These are phyloP conservation scores for Spizaetus ornatus DNA, from an alignment of 2,113 vertebrate genomes.

Conservation along the genomic window DNA sequence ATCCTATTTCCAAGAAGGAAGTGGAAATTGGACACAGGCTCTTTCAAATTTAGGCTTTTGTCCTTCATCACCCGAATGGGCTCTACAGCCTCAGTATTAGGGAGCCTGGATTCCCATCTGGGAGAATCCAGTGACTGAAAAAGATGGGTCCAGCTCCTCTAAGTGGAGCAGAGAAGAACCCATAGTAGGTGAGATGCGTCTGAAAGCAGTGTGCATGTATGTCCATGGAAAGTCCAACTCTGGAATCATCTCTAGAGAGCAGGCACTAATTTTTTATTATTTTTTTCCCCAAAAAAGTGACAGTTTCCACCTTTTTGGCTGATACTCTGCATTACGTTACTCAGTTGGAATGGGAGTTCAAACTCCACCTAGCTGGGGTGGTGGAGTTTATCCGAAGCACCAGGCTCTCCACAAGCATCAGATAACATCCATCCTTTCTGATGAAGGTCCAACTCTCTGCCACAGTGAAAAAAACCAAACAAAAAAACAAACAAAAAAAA, in stretches of 20 bases:
- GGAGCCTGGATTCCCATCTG: background rate
- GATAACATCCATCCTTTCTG: background rate
- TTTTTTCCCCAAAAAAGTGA: accelerated
- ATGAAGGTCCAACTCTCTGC: background rate
- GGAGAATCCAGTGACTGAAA: background rate
- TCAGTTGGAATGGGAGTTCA: background rate
- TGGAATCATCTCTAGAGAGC: background rate
- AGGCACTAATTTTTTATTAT: background rate
- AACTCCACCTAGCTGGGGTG: background rate
- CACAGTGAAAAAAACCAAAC: background rate
- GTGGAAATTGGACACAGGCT: background rate
- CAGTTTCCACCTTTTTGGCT: background rate
- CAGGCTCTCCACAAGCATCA: background rate
- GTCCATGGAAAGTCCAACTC: background rate
- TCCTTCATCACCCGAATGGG: accelerated
- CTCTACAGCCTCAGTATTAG: background rate
- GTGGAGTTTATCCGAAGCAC: background rate
- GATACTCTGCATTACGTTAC: accelerated
- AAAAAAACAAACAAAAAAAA: background rate
- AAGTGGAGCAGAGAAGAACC: background rate
- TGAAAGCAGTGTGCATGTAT: background rate
- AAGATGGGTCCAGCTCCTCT: background rate
- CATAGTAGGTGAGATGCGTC: accelerated
- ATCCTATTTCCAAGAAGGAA: background rate
- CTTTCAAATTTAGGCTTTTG: background rate